These are phyloP conservation scores for Syngnathoides biaculeatus DNA, from an alignment of 2,113 vertebrate species.

Conservation along the genomic window DNA sequence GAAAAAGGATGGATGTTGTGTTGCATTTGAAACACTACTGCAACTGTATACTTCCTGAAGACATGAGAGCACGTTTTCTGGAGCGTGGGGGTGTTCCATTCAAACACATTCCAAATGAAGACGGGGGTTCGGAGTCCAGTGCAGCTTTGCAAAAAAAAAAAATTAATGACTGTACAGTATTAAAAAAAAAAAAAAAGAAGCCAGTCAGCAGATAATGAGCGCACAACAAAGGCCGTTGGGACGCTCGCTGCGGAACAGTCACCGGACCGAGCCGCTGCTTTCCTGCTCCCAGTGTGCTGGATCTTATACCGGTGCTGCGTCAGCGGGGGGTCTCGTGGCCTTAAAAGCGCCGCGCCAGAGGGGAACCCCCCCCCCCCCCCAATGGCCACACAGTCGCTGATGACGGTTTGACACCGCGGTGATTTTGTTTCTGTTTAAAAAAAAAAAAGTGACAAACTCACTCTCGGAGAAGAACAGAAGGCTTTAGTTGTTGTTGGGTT, in stretches of 20 bases:
- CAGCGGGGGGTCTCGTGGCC: background rate
- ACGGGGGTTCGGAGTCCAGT: background rate
- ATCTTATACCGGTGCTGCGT: background rate
- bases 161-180: background rate
- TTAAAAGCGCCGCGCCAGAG: background rate
- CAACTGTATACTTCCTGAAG: background rate
- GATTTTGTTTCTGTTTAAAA: background rate
- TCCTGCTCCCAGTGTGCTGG: background rate
- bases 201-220: background rate
- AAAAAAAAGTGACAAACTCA: background rate
- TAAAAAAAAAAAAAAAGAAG: background rate
- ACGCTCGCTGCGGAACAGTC: background rate
- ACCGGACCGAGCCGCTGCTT: background rate
- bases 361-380: too few species aligned
- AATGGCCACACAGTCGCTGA: background rate
- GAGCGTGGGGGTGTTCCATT: background rate
- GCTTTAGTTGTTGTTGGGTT: background rate
- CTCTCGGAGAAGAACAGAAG: background rate
- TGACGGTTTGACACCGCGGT: background rate
- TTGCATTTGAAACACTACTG: background rate
- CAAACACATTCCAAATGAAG: background rate
- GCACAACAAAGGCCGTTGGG: slow-evolving; percentile 1
- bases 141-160: background rate
- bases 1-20: too few species aligned
- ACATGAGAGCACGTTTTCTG: background rate